A percentile compares a stretch with the other conserved stretches of the same genome.
Evolutionary conservation across 2,797 vertebrate species (phyloP).

Genomic region (Artibeus lituratus): DNA sequence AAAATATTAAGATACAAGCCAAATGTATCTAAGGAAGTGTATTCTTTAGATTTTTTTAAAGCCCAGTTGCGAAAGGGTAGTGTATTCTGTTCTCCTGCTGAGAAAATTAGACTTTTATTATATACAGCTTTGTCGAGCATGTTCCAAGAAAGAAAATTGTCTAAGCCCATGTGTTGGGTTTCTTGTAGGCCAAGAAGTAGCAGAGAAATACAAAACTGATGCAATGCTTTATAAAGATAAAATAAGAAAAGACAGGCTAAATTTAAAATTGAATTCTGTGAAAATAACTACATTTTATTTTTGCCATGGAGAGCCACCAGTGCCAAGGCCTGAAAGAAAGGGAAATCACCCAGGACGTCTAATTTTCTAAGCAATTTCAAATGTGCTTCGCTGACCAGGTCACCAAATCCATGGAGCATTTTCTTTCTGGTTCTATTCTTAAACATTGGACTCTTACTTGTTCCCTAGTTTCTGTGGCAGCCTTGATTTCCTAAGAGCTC

Average conservation of each 20-base stretch:
- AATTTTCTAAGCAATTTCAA: neutral
- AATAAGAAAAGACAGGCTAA: neutral
- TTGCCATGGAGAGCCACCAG: neutral
- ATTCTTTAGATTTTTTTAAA: conserved; percentile 50
- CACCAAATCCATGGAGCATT: neutral
- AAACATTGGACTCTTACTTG: neutral
- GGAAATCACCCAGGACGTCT: neutral
- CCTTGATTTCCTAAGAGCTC: neutral
- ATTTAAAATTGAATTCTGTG: neutral
- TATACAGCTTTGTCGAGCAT: conserved; percentile 31
- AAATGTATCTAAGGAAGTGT: conserved; percentile 31
- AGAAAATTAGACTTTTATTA: conserved; percentile 57
- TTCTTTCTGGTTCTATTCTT: neutral
- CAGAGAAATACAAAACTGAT: conserved; percentile 7
- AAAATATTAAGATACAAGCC: conserved; percentile 49
- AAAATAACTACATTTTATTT: neutral
- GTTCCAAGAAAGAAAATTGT: conserved; percentile 30
- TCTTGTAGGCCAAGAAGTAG: conserved; percentile 8
- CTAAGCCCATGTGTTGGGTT: neutral
- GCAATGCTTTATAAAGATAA: neutral
- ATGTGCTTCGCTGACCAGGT: neutral
- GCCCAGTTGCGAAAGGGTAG: neutral
- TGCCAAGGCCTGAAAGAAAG: neutral
- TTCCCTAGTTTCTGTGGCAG: neutral
- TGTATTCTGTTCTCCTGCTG: conserved; percentile 32